Evolutionary conservation across 2,797 vertebrate genomes (phyloP).

Genomic region (Liasis olivaceus): DNA sequence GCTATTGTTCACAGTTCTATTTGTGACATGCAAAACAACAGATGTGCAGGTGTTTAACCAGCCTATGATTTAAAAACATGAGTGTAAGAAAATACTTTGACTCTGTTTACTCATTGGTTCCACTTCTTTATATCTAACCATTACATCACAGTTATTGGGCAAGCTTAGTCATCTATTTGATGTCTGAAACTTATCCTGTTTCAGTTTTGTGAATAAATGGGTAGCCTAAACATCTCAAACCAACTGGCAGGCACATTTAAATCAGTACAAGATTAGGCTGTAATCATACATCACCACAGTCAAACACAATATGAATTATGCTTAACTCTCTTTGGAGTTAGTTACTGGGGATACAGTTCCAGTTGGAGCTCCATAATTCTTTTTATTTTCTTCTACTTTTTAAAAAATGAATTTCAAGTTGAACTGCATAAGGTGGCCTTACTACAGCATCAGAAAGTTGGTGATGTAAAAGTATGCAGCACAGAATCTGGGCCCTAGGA

Average conservation of each 20-base stretch:
- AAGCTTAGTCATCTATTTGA: not conserved
- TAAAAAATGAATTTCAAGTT: not conserved
- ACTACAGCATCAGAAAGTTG: not conserved
- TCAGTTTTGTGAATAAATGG: constrained; percentile 23
- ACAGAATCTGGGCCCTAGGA: not conserved
- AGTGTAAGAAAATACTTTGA: constrained; percentile 58
- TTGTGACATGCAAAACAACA: constrained; percentile 60
- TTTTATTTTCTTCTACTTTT: not conserved
- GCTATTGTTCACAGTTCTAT: constrained; percentile 59
- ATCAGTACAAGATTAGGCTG: not conserved
- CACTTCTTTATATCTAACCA: constrained; percentile 36
- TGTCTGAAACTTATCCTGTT: not conserved
- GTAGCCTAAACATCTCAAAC: not conserved
- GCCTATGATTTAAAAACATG: constrained; percentile 55
- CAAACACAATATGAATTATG: not conserved
- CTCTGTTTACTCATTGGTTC: constrained; percentile 37
- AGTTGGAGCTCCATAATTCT: not conserved
- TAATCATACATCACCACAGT: constrained; percentile 9
- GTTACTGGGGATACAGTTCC: not conserved
- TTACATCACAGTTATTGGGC: not conserved
- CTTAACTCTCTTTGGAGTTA: not conserved
- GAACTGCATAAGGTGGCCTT: not conserved
- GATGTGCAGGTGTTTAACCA: constrained; percentile 55
- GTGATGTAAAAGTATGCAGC: not conserved
- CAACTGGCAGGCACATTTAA: not conserved